Evolutionary conservation across 2,113 vertebrate genomes (phyloP), one percentile per base, ranked within the genome.

Genomic region (Coregonus clupeaformis): DNA sequence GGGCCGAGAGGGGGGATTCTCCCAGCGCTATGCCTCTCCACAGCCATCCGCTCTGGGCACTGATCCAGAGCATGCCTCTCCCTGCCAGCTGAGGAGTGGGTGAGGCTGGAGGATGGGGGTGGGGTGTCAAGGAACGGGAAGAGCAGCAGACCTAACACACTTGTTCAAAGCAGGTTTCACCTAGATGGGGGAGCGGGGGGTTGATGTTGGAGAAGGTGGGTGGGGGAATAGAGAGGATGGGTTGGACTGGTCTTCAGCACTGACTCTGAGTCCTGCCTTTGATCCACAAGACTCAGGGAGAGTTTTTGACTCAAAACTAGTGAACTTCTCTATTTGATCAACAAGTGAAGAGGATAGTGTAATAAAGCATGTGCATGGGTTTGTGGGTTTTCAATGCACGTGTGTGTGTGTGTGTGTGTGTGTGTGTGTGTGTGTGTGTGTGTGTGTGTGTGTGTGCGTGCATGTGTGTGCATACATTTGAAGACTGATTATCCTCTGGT

Each of bases 41-140:
- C 32, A 49, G 42, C 67, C 66, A 68, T 47, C 67, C 42, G 67
- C 32, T 14, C 36, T 68, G 67, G 36, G 32, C 36, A 68, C 32
- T 68, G 67, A 25, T 47, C 67, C 67, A 68, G 36, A 68, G 67
- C 67, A 45, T 68, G 67, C 36, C 36, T 65, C 36, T 68, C 32
- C 36, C 36, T 68, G 67, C n/a, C 36, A 47, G 67, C 18, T 65
- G 25, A 47, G 36, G n/a, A 68, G 14, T 36, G 65, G 30, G 22
- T 36, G 67, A 68, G 42, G 36, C 49, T 11, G 42, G 36, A 47
- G 67, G 6, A 20, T 0, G 16, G 24, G 63, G 12, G 14, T 1
- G 24, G 25, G 24, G 24, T 13, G 62, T 29, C n/a, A 60, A 24
- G 63, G 22, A 30, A 25, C 1, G 63, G 6, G 22, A 25, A 65